Evolutionary conservation across 2,888 invertebrate species (phyloP).

Genomic region (Acrocyrtus sp.): DNA sequence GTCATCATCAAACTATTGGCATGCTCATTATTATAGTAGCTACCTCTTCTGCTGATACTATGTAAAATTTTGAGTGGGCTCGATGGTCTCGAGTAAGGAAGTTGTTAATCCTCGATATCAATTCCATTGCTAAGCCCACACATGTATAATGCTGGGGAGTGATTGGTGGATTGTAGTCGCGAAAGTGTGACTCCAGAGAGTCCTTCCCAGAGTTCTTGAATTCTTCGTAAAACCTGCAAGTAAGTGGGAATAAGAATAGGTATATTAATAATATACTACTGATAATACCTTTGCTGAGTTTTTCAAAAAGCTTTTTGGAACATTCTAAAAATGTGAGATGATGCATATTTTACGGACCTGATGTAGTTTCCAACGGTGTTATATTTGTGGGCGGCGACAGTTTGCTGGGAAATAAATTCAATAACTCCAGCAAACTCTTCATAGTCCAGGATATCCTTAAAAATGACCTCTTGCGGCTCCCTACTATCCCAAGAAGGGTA

Average conservation of each 20-base stretch:
- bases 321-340: too few relatives aligned
- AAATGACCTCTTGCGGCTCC: conserved; percentile 67
- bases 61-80: conserved; percentile 74
- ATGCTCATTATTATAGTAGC: not conserved
- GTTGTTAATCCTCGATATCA: conserved; percentile 74
- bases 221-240: conserved; percentile 73
- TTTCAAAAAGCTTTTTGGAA: conserved; percentile 2
- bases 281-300: not conserved
- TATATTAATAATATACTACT: not conserved
- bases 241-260: conserved; percentile 4
- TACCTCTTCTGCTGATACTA: conserved; percentile 91
- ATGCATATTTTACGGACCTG: conserved; percentile 65
- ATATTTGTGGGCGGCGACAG: conserved; percentile 87
- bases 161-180: conserved; percentile 81
- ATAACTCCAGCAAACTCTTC: conserved; percentile 83
- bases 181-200: conserved; percentile 76
- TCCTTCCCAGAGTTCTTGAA: conserved; percentile 71
- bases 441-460: conserved; percentile 74
- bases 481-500: conserved; percentile 77
- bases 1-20: not conserved
- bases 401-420: conserved; percentile 81
- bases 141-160: conserved; percentile 85
- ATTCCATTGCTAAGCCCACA: conserved; percentile 86
- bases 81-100: conserved; percentile 76
- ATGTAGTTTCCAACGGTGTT: conserved; percentile 90